Conservation (phyloP, 2,888 invertebrate species). For the Shargacucullia verbasci region DNA sequence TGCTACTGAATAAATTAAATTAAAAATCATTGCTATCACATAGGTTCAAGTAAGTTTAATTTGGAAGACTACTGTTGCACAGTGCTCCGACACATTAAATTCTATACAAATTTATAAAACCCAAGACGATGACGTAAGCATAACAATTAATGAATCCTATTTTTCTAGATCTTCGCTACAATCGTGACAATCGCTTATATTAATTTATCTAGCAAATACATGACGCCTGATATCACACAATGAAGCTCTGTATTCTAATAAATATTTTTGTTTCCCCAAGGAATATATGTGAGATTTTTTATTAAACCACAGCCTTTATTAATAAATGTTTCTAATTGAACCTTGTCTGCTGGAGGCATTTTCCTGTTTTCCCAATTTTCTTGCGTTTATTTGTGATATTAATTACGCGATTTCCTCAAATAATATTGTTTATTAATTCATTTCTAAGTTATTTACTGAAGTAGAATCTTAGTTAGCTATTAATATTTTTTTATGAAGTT, state of each 20-base stretch:
- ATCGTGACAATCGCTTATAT: constrained; percentile 15
- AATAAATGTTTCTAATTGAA: constrained; percentile 32
- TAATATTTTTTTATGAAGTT: too few species aligned
- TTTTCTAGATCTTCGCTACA: neutral
- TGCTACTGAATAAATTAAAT: too few species aligned
- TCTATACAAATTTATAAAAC: too few species aligned
- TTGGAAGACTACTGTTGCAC: too few species aligned
- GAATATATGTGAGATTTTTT: neutral
- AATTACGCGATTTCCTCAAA: constrained; percentile 13
- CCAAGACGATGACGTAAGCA: too few species aligned
- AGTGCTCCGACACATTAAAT: too few species aligned
- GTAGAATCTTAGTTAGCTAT: too few species aligned
- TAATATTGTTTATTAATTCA: too few species aligned
- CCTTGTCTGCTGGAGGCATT: constrained; percentile 2
- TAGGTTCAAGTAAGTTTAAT: too few species aligned
- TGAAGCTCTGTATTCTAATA: constrained; percentile 9
- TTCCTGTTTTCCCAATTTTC: constrained; percentile 4
- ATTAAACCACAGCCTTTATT: constrained; percentile 18
- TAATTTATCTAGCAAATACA: constrained; percentile 23
- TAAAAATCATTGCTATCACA: too few species aligned
- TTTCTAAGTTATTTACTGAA: too few species aligned
- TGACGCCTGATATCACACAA: constrained; percentile 10
- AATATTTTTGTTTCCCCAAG: constrained; percentile 6
- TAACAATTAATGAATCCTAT: too few species aligned
- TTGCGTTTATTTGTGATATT: constrained; percentile 16